These are phyloP conservation scores for Poeciliopsis turneri DNA, from an alignment of 2,797 vertebrate species.

Conservation along the genomic window DNA sequence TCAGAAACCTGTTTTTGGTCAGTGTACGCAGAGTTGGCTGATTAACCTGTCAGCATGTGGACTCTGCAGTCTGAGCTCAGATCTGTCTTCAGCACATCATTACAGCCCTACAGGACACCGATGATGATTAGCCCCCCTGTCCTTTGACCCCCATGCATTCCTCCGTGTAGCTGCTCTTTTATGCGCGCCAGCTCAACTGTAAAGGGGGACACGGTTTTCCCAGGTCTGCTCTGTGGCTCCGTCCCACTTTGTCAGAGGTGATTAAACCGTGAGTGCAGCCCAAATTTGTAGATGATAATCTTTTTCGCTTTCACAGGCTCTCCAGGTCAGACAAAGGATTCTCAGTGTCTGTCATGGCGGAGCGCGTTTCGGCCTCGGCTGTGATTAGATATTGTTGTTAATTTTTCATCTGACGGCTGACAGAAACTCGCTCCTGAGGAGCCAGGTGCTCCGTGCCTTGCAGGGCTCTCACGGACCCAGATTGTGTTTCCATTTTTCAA, in stretches of 20 bases:
- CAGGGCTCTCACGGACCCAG: conserved; percentile 36
- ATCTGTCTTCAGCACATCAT: conserved; percentile 40
- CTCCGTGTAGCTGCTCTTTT: conserved; percentile 53
- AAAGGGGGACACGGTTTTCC: conserved; percentile 63
- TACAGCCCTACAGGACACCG: conserved; percentile 22
- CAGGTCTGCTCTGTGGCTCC: conserved; percentile 35
- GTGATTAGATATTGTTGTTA: conserved; percentile 44
- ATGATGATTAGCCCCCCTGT: conserved; percentile 27
- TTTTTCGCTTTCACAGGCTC: conserved; percentile 20
- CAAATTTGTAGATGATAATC: conserved; percentile 8
- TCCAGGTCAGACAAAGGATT: conserved; percentile 37
- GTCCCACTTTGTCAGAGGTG: conserved; percentile 38
- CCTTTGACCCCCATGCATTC: conserved; percentile 55
- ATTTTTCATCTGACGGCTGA: conserved; percentile 35
- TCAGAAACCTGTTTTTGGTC: conserved; percentile 13
- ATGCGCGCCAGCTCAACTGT: conserved; percentile 67
- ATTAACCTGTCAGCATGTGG: conserved; percentile 28
- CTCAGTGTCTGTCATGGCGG: conserved; percentile 16
- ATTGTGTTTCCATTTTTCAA: conserved; percentile 46
- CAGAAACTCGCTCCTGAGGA: conserved; percentile 49
- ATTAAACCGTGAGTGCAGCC: conserved; percentile 39
- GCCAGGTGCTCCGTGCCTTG: conserved; percentile 26
- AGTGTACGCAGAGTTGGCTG: conserved; percentile 13
- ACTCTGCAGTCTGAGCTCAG: conserved; percentile 17
- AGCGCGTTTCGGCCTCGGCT: conserved; percentile 24